Evolutionary conservation across 2,797 vertebrate species (phyloP).

Genomic region (Myripristis jacobus): DNA sequence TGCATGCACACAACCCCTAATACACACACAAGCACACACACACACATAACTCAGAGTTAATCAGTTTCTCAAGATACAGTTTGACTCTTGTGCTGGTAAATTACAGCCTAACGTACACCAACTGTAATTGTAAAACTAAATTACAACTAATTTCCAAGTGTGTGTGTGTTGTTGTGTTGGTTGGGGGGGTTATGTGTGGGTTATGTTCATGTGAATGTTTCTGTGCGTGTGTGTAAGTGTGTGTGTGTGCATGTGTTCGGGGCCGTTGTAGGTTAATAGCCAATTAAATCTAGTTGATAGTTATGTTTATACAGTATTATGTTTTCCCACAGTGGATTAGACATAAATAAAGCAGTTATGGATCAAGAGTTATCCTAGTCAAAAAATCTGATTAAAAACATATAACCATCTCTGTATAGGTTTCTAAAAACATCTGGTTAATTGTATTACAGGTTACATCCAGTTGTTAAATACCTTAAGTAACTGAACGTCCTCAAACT

Average conservation of each 20-base stretch:
- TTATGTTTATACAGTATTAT: conserved; percentile 58
- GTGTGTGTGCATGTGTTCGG: too few relatives aligned
- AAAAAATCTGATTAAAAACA: conserved; percentile 3
- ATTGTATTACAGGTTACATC: not conserved
- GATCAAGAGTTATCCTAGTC: conserved; percentile 35
- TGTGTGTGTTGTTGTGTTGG: conserved; percentile 27
- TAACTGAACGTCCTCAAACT: not conserved
- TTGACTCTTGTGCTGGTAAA: conserved; percentile 40
- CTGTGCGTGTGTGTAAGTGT: not conserved
- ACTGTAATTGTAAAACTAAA: conserved; percentile 52
- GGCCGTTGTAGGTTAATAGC: conserved; percentile 24
- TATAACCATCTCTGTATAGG: not conserved
- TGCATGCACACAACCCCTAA: not conserved
- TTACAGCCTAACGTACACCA: conserved; percentile 47
- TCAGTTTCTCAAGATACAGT: conserved; percentile 50
- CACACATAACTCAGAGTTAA: conserved; percentile 39
- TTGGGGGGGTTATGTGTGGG: not conserved
- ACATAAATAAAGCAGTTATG: conserved; percentile 53
- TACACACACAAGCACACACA: conserved; percentile 31
- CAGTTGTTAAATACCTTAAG: not conserved
- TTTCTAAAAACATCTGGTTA: not conserved
- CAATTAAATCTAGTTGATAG: conserved; percentile 54
- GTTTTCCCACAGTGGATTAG: conserved; percentile 50
- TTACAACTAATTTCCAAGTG: conserved; percentile 45
- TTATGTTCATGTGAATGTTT: not conserved